Percentiles rank a stretch among this genome's conserved stretches.
These are phyloP conservation scores for Pantala flavescens DNA, from an alignment of 1,140 invertebrate species.

Conservation along the genomic window DNA sequence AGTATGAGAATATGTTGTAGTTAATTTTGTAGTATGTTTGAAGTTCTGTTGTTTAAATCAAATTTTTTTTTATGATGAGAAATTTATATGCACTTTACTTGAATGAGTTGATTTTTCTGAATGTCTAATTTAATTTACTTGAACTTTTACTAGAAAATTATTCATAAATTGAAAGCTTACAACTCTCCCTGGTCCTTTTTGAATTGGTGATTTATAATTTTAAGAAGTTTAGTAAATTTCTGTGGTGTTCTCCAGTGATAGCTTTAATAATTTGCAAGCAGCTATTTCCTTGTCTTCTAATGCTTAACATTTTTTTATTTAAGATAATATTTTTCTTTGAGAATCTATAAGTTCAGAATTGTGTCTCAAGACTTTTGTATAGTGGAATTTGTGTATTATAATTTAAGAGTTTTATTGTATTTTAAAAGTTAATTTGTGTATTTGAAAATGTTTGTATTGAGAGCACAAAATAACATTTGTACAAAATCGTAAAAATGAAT, in stretches of 20 bases:
- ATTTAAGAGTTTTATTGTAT: conserved; percentile 4
- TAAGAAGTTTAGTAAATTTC: not conserved
- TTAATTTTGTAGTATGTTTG: not conserved
- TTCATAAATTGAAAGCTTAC: not conserved
- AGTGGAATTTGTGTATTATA: not conserved
- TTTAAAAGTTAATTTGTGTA: not conserved
- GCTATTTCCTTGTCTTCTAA: not conserved
- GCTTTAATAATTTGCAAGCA: not conserved
- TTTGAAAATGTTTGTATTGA: not conserved
- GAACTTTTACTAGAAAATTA: not conserved
- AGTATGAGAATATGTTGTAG: not conserved
- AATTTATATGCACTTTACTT: not conserved
- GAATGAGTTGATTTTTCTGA: not conserved
- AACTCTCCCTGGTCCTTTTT: not conserved
- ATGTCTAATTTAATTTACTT: not conserved
- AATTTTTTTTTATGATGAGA: not conserved
- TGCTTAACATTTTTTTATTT: not conserved
- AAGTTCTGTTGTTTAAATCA: not conserved
- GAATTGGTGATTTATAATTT: not conserved
- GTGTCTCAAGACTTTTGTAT: not conserved
- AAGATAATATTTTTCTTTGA: not conserved
- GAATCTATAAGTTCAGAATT: not conserved
- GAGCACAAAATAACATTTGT: conserved; percentile 9
- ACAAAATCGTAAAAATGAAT: not conserved
- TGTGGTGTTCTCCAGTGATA: not conserved